Evolutionary conservation across 2,797 vertebrate genomes (phyloP), one percentile per base, ranked within the genome.

Genomic region (Cossypha heuglini): DNA sequence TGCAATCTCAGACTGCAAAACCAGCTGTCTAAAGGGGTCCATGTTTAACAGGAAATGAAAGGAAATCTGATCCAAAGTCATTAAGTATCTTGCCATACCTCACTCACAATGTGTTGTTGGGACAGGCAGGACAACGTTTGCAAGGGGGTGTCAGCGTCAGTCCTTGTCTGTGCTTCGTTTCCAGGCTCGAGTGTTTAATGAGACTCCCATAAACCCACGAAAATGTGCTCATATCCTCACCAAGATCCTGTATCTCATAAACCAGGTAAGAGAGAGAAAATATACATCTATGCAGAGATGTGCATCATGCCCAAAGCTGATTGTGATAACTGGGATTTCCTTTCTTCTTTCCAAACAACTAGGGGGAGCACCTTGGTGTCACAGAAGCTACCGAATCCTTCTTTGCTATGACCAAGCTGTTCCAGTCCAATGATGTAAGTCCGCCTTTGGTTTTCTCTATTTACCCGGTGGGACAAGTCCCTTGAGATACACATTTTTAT

Each of bases 221-320:
- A 98, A 98, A 98, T 98, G 98, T 91, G 98, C 98, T 91, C 98
- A 98, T 62, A 98, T 98, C 88, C 97, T 98, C 85, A 98, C 98
- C 96, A 98, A 98, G 97, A 97, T 98, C 57, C 96, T 98, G 69
- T 98, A 98, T 85, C 97, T 98, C 88, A 98, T 98, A 97, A 98
- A 98, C 87, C 98, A 98, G 98, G 98, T 98, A 97, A 96, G 29
- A 31, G 42, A 71, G 29, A 37, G 35, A 94, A 66, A 54, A 55
- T 21, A 5, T 4, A 52, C 29, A 11, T 49, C n/a, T 61, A 2
- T 57, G n/a, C 6, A 72, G 35, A 28, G 28, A 26, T 11, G 26
- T 80, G 21, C 59, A 61, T 48, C 31, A 61, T 63, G 25, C 51
- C 52, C 37, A 63, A 72, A 90, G 61, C 35, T 64, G 59, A 10